These are phyloP conservation scores for Prolemur simus DNA, from an alignment of 2,113 vertebrate genomes.

Conservation along the genomic window DNA sequence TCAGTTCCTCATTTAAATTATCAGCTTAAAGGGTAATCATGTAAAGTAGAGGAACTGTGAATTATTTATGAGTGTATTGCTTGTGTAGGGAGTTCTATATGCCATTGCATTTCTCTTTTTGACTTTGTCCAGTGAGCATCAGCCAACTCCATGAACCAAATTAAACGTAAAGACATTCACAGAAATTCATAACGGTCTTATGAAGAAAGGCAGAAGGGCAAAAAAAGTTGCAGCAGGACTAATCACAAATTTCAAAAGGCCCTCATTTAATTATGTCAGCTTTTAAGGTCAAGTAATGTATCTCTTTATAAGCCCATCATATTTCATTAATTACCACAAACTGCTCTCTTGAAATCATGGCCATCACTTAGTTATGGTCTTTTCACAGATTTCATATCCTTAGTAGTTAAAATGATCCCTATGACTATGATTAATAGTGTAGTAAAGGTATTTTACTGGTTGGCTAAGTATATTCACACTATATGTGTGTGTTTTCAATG, in stretches of 20 bases:
- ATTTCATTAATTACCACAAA: slow-evolving; percentile 45
- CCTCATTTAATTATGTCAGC: slow-evolving; percentile 24
- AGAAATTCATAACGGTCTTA: not conserved
- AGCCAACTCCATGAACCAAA: not conserved
- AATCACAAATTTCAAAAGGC: slow-evolving; percentile 24
- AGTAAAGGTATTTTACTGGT: not conserved
- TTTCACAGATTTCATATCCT: not conserved
- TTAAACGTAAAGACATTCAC: not conserved
- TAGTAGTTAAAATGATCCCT: not conserved
- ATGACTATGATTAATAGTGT: not conserved
- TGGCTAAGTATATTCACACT: not conserved
- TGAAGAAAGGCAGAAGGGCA: not conserved
- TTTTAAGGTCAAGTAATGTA: slow-evolving; percentile 34
- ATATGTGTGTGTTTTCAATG: not conserved
- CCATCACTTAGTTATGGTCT: not conserved
- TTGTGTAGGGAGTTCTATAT: not conserved
- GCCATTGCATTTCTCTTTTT: not conserved
- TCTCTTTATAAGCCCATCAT: not conserved
- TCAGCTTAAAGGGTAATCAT: not conserved
- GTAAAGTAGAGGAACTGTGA: not conserved
- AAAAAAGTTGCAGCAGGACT: not conserved
- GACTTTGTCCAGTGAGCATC: not conserved
- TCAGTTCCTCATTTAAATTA: not conserved
- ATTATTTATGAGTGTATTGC: not conserved
- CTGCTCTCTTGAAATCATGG: not conserved